Evolutionary conservation across 2,113 vertebrate genomes (phyloP), one percentile per base, ranked within the genome.

Genomic region (Mus musculus): DNA sequence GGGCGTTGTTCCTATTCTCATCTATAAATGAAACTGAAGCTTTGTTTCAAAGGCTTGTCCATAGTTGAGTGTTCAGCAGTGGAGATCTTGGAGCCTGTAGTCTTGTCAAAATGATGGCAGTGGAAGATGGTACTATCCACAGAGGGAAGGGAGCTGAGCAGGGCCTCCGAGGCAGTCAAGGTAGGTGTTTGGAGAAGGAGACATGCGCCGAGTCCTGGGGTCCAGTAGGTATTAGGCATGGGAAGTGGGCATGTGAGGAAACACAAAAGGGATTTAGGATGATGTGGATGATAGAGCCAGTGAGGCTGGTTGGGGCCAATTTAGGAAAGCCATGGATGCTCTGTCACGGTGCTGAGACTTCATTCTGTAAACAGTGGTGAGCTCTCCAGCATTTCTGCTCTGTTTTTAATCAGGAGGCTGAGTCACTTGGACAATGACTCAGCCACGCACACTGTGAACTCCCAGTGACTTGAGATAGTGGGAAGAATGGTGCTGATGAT

Each of bases 371-470:
- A 71, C 63, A 71, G 26, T 42, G 56, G 33, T 82, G 81, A 91
- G 73, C 69, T 82, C 91, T 89, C 33, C 80, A 69, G 88, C 20
- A 49, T 61, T 54, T 93, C 73, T 63, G 77, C 54, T 84, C 81
- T 97, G 93, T 92, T 96, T 93, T 92, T 95, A 78, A 96, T 95
- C 73, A 95, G 91, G 59, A 97, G 76, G 52, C 95, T 95, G 89
- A 97, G 82, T 97, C 94, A 97, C 61, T 86, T 78, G 49, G 54
- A 77, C 81, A 77, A 52, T 95, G 90, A 97, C 88, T 98, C 95
- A 94, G 69, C 42, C 33, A 65, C 65, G 56, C 67, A n/a, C 73
- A 89, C 39, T 30, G 1, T 95, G 88, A 97, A 95, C 91, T 96
- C 93, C 91, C 93, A 71, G 20, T 95, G 96, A 91, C 86, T 95